A percentile compares a stretch with the other conserved stretches of the same genome.
Conservation (phyloP, 2,113 vertebrate species). For the Elephantulus edwardii region DNA sequence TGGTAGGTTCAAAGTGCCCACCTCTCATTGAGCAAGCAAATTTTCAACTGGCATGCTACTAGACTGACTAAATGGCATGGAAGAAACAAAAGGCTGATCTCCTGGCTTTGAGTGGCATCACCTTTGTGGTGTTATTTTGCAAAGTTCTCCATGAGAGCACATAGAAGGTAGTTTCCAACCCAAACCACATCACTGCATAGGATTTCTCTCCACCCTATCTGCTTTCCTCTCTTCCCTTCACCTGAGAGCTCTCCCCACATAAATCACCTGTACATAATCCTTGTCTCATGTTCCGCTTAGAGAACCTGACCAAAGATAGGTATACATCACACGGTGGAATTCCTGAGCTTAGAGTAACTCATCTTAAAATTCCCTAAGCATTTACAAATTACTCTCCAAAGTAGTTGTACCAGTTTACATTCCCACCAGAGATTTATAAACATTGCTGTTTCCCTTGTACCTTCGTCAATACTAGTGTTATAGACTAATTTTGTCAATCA, state of each 20-base stretch:
- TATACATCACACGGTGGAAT: not conserved
- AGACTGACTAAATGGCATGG: not conserved
- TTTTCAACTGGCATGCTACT: no score
- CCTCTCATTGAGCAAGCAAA: no score
- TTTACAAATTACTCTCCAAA: slow-evolving; percentile 45
- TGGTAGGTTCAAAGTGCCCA: no score
- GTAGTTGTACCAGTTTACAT: not conserved
- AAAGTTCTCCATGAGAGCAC: not conserved
- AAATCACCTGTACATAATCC: not conserved
- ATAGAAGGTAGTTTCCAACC: not conserved
- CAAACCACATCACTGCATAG: not conserved
- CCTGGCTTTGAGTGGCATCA: not conserved
- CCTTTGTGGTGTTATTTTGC: not conserved
- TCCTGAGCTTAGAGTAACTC: not conserved
- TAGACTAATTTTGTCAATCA: not conserved
- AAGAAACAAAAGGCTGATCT: not conserved
- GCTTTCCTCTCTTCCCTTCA: not conserved
- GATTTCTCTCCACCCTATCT: not conserved
- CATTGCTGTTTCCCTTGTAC: not conserved
- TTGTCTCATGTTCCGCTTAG: not conserved
- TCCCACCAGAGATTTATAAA: not conserved
- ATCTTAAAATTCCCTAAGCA: not conserved
- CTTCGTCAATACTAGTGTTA: not conserved
- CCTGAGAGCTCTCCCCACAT: not conserved
- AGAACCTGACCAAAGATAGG: not conserved